These are phyloP conservation scores for Lapara coniferarum DNA, from an alignment of 2,888 invertebrate species.

Conservation along the genomic window DNA sequence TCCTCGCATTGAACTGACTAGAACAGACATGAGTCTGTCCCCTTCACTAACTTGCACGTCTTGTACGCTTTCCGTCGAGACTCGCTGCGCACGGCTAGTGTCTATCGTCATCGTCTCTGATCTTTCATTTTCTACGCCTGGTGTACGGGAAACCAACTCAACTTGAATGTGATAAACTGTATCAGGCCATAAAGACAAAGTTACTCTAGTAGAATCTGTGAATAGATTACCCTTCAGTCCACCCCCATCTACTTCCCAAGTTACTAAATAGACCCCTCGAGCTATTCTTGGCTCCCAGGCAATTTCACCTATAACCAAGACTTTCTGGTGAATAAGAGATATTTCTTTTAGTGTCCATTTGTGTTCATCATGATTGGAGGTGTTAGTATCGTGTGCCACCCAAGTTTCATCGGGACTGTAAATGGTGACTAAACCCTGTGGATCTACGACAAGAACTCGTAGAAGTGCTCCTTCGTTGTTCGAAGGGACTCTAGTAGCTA, in stretches of 20 bases:
- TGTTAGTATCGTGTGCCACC: slow-evolving; percentile 81
- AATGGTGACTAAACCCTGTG: slow-evolving; percentile 87
- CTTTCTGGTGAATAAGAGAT: slow-evolving; percentile 89
- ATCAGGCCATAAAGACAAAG: slow-evolving; percentile 91
- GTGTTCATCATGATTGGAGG: slow-evolving; percentile 77
- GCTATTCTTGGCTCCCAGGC: slow-evolving; percentile 88
- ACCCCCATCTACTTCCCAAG: slow-evolving; percentile 93
- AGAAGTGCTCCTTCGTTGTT: slow-evolving; percentile 86
- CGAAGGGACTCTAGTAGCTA: slow-evolving; percentile 86
- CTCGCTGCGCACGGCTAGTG: slow-evolving; percentile 85
- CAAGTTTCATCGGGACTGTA: slow-evolving; percentile 87
- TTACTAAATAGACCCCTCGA: slow-evolving; percentile 89
- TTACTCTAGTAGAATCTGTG: slow-evolving; percentile 91
- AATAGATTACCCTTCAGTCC: slow-evolving; percentile 92
- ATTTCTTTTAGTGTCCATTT: slow-evolving; percentile 87
- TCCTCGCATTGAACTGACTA: slow-evolving; percentile 85
- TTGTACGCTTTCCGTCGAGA: slow-evolving; percentile 86
- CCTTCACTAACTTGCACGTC: slow-evolving; percentile 84
- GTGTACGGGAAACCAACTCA: slow-evolving; percentile 84
- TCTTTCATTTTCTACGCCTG: slow-evolving; percentile 85
- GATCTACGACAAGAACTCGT: slow-evolving; percentile 87
- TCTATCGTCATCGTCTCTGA: slow-evolving; percentile 87
- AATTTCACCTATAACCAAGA: slow-evolving; percentile 88
- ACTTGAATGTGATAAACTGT: slow-evolving; percentile 92
- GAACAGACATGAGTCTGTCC: slow-evolving; percentile 84